Percentiles rank a stretch among this genome's conserved stretches.
These are phyloP conservation scores for Amblyornis subalaris DNA, from an alignment of 2,113 vertebrate species.

Conservation along the genomic window DNA sequence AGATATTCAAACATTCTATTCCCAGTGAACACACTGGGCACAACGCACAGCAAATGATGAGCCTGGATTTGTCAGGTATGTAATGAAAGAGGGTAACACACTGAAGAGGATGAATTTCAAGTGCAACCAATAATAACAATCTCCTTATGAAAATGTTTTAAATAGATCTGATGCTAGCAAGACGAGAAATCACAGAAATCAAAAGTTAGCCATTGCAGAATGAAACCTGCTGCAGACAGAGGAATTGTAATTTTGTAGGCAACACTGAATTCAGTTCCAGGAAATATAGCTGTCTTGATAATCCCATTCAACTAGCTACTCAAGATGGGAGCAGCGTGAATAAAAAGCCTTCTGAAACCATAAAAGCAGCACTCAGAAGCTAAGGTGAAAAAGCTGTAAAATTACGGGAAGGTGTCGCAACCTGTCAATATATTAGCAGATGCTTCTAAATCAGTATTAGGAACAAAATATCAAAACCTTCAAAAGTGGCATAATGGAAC, in stretches of 20 bases:
- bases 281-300: conserved; percentile 41
- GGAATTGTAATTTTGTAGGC: not conserved
- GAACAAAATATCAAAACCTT: conserved; percentile 20
- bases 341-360: conserved; percentile 41
- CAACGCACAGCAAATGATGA: not conserved
- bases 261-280: conserved; percentile 11
- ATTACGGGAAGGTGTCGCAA: conserved; percentile 34
- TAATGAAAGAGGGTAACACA: not conserved
- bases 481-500: not conserved
- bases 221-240: not conserved
- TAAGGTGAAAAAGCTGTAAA: conserved; percentile 35
- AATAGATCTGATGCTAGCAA: not conserved
- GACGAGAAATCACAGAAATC: not conserved
- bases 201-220: not conserved
- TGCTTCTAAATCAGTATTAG: conserved; percentile 42
- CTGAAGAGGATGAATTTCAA: not conserved
- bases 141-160: not conserved
- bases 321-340: conserved; percentile 23
- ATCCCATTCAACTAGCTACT: conserved; percentile 25
- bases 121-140: not conserved
- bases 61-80: not conserved
- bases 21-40: not conserved
- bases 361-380: conserved; percentile 18
- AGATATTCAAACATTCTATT: not conserved
- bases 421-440: conserved; percentile 57